These are phyloP conservation scores for Cyclina sinensis DNA, from an alignment of 1,140 invertebrate species.

Conservation along the genomic window DNA sequence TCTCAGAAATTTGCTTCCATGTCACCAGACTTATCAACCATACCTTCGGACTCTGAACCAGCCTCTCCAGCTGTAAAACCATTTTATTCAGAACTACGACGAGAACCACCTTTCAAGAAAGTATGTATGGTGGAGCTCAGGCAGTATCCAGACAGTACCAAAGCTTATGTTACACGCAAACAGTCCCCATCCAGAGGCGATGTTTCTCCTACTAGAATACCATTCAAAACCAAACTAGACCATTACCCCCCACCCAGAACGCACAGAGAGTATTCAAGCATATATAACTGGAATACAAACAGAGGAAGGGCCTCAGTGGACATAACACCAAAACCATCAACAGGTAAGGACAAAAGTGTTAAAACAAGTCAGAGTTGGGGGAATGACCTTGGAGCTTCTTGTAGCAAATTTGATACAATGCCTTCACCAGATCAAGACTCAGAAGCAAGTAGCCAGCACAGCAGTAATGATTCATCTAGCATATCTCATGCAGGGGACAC, in stretches of 20 bases:
- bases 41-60: conserved; percentile 66
- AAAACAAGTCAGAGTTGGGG: conserved; percentile 50
- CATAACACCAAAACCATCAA: neutral
- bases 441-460: conserved; percentile 74
- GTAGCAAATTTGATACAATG: neutral
- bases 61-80: conserved; percentile 46
- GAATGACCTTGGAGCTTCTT: neutral
- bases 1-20: conserved; percentile 59
- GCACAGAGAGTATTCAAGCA: conserved; percentile 41
- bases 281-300: conserved; percentile 44
- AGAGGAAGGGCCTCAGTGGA: conserved; percentile 51
- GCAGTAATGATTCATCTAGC: conserved; percentile 77
- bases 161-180: conserved; percentile 74
- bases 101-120: conserved; percentile 82
- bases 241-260: conserved; percentile 43
- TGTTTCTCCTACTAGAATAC: conserved; percentile 29
- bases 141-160: conserved; percentile 79
- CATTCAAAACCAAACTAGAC: conserved; percentile 55
- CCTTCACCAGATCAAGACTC: conserved; percentile 74
- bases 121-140: conserved; percentile 80
- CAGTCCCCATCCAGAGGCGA: conserved; percentile 59
- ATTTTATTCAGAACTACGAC: conserved; percentile 62
- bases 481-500: conserved; percentile 71
- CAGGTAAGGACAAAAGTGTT: conserved; percentile 17
- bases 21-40: conserved; percentile 64